Base-by-base conservation (phyloP, 2,113 vertebrate genomes). In the Hippocampus abdominalis region DNA sequence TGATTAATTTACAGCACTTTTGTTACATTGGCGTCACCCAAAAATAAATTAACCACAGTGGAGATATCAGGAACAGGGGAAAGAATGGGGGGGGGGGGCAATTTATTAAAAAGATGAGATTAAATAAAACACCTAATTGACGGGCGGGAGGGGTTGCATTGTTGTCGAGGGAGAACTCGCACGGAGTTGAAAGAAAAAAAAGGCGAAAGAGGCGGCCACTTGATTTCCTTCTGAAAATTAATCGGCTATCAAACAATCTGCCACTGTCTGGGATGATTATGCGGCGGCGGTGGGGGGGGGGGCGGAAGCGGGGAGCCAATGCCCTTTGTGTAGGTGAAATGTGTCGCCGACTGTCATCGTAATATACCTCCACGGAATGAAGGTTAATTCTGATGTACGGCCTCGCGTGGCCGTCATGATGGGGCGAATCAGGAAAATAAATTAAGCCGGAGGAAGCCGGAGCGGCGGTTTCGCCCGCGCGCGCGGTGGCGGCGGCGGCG, bases 361-460 rank as follows among this genome's bases (percentile, higher is more conserved):
- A 98, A 99, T 98, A 97, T 98, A 99, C 96, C 96, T 97, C 97
- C 94, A 94, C 96, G 97, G 96, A 96, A 98, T 98, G 97, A 99
- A 99, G 96, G 97, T 98, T 99, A 99, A 98, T 99, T 98, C 97
- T 99, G 97, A 99, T 98, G 96, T 98, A 99, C 96, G 98, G 96
- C 97, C 95, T 49, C 94, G 95, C 94, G 94, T 95, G 96, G 96
- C 96, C 96, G 95, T 99, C 97, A 98, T 99, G 98, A 99, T 98
- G 96, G 95, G 40, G 95, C 94, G 96, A 98, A 99, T 99, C 97
- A 99, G 98, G 97, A 97, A 98, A 99, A 99, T 98, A 99, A 99
- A 98, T 99, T 98, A 99, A 99, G 96, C 96, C 96, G 95, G 95
- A 97, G 97, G 98, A 99, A 99, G 98, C 95, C 96, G 98, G 95